These are phyloP conservation scores for Oenanthe oenanthe DNA, from an alignment of 2,113 vertebrate genomes.

Conservation along the genomic window DNA sequence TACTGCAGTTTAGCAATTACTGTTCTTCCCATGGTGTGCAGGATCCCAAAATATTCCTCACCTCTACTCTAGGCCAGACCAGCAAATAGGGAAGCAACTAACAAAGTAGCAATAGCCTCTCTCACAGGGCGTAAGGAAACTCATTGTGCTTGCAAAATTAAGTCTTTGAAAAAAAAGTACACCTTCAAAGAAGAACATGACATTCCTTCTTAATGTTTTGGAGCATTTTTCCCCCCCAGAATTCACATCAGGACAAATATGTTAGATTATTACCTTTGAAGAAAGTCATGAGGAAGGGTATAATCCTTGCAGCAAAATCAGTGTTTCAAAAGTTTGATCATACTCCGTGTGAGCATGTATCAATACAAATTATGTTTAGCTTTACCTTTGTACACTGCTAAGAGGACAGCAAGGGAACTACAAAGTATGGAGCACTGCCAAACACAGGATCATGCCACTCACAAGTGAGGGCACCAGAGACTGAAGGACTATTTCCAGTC, in stretches of 20 bases:
- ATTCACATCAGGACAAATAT: not conserved
- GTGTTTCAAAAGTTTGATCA: not conserved
- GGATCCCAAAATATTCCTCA: not conserved
- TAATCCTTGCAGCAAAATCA: not conserved
- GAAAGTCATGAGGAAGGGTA: not conserved
- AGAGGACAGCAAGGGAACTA: not conserved
- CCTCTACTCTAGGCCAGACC: not conserved
- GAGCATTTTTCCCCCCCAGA: fast-evolving
- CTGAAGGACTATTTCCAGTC: not conserved
- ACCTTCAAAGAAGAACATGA: not conserved
- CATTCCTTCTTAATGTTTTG: not conserved
- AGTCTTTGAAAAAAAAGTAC: not conserved
- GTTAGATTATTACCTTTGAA: not conserved
- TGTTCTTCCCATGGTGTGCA: not conserved
- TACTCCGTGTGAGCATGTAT: not conserved
- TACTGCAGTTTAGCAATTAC: not conserved
- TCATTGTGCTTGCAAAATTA: not conserved
- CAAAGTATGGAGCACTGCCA: not conserved
- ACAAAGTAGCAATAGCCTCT: not conserved
- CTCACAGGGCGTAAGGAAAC: not conserved
- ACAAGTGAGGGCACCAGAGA: not conserved
- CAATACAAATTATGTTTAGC: not conserved
- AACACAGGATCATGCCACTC: not conserved
- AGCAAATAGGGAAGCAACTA: not conserved
- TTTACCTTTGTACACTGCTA: not conserved